Evolutionary conservation across 2,888 invertebrate genomes (phyloP).

Genomic region (Acleris cristana): DNA sequence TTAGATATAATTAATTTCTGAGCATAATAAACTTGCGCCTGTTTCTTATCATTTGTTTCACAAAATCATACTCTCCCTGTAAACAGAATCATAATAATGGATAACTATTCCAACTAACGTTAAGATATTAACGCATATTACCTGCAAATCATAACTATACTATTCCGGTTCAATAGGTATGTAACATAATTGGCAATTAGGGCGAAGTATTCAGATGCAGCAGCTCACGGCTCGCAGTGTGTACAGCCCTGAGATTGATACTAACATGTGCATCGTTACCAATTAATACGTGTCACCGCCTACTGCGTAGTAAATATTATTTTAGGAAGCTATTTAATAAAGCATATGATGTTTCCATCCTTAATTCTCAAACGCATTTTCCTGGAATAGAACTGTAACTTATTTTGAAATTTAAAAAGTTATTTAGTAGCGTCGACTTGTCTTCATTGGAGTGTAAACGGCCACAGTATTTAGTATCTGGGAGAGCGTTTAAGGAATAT

Average conservation of each 20-base stretch:
- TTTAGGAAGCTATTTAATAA: too few species aligned
- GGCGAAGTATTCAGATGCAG: too few species aligned
- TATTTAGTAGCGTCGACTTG: constrained; percentile 6
- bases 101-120: too few species aligned
- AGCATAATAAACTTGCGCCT: constrained; percentile 9
- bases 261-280: background rate
- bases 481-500: constrained; percentile 33
- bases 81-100: too few species aligned
- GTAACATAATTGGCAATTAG: too few species aligned
- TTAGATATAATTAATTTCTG: constrained; percentile 6
- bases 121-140: too few species aligned
- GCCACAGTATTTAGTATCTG: constrained; percentile 21
- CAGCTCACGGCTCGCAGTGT: too few species aligned
- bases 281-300: background rate
- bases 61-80: background rate
- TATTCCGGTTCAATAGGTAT: too few species aligned
- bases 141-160: too few species aligned
- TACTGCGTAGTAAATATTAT: background rate
- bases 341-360: too few species aligned
- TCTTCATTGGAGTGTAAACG: constrained; percentile 16
- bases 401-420: background rate
- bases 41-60: constrained; percentile 9
- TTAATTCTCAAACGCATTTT: too few species aligned
- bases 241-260: background rate
- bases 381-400: background rate